Evolutionary conservation across 1,140 invertebrate species (phyloP).

Genomic region (Mycetomoellerius zeteki): DNA sequence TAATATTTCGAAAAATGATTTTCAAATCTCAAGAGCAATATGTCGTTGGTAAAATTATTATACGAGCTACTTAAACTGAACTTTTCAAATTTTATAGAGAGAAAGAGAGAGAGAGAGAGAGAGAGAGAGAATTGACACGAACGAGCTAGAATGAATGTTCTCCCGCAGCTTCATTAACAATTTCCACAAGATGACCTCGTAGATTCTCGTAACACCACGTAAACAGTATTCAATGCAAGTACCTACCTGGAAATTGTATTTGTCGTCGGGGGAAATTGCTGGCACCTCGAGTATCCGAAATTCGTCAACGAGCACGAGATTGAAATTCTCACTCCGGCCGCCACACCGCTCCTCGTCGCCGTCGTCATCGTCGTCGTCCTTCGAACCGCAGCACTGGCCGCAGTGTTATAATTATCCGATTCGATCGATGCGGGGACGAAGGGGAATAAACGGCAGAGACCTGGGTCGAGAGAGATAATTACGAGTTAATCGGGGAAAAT

Average conservation of each 20-base stretch:
- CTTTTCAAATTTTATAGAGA: background rate
- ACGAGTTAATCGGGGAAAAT: slow-evolving; percentile 68
- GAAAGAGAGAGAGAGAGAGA: background rate
- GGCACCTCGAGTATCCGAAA: slow-evolving; percentile 64
- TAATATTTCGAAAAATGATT: background rate
- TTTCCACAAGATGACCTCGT: slow-evolving; percentile 27
- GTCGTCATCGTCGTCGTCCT: slow-evolving; percentile 63
- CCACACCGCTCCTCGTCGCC: slow-evolving; percentile 41
- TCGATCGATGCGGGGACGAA: slow-evolving; percentile 70
- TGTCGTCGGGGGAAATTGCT: slow-evolving; percentile 61
- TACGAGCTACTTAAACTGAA: background rate
- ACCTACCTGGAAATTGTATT: slow-evolving; percentile 57
- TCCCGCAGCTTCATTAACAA: slow-evolving; percentile 44
- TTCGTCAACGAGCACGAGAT: slow-evolving; percentile 36
- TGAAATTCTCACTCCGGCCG: slow-evolving; percentile 62
- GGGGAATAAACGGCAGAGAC: slow-evolving; percentile 42
- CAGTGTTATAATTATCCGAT: slow-evolving; percentile 75
- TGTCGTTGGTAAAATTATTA: background rate
- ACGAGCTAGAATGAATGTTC: background rate
- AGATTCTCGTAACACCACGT: slow-evolving; percentile 21
- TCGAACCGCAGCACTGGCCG: slow-evolving; percentile 69
- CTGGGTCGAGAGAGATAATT: slow-evolving; percentile 63
- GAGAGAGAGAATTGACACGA: background rate
- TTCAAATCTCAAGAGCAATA: background rate
- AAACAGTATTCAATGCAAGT: slow-evolving; percentile 59